Conservation (phyloP, 2,797 vertebrate genomes). For the Propithecus perrieri region DNA sequence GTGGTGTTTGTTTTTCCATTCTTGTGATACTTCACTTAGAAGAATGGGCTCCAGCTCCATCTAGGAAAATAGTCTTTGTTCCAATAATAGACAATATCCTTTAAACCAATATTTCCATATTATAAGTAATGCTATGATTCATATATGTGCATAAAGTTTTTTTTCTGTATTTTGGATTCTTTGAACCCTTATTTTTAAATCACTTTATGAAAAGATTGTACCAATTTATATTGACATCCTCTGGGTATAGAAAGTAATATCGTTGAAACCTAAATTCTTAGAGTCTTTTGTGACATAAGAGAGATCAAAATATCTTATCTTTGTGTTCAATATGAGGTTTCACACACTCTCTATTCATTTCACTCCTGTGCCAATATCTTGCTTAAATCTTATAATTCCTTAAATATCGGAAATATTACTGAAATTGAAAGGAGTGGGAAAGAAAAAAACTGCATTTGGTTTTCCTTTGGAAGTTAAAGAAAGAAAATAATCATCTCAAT, state of each 20-base stretch:
- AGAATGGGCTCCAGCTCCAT: too few species aligned
- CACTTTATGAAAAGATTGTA: not conserved
- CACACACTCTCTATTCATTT: not conserved
- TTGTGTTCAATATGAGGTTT: not conserved
- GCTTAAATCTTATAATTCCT: constrained; percentile 25
- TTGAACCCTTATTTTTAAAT: not conserved
- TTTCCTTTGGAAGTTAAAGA: constrained; percentile 35
- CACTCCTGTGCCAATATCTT: not conserved
- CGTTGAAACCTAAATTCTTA: not conserved
- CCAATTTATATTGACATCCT: not conserved
- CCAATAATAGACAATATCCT: not conserved
- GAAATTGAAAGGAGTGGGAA: constrained; percentile 34
- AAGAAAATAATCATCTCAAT: constrained; percentile 65
- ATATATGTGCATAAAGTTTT: not conserved
- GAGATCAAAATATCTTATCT: not conserved
- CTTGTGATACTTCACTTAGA: too few species aligned
- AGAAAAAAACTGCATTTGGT: constrained; percentile 57
- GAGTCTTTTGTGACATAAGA: not conserved
- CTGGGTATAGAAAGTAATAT: not conserved
- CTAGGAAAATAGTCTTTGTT: not conserved
- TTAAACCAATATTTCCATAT: not conserved
- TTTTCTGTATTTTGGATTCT: not conserved
- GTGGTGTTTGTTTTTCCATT: too few species aligned
- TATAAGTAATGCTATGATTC: not conserved
- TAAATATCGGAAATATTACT: constrained; percentile 17